These are phyloP conservation scores for Sogatella furcifera DNA, from an alignment of 1,140 invertebrate species.

Conservation along the genomic window DNA sequence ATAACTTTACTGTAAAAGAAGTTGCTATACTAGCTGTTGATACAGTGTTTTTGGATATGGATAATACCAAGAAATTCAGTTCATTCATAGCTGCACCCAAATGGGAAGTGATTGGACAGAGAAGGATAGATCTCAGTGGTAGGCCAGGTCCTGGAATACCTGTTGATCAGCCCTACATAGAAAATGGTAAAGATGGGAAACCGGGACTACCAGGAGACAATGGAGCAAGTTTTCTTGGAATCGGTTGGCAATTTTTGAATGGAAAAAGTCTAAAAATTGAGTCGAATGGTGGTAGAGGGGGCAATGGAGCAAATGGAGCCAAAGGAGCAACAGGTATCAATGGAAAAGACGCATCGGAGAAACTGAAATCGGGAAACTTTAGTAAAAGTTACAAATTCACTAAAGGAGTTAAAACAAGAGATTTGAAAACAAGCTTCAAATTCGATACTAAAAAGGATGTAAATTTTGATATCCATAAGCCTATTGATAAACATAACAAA, in stretches of 20 bases:
- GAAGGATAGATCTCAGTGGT: not conserved
- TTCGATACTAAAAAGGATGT: no score
- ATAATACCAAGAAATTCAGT: not conserved
- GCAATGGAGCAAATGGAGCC: not conserved
- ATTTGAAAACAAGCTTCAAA: no score
- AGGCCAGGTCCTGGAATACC: not conserved
- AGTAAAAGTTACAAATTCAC: not conserved
- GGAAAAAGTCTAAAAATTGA: not conserved
- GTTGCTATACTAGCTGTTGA: not conserved
- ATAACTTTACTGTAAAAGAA: not conserved
- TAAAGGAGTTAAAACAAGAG: no score
- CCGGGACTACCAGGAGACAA: not conserved
- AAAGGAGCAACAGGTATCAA: not conserved
- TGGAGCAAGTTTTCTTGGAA: not conserved
- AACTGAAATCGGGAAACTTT: not conserved
- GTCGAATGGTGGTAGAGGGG: not conserved
- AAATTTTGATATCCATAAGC: no score
- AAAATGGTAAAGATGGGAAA: not conserved
- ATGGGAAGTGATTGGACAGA: not conserved
- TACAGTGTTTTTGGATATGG: not conserved
- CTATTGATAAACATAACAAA: no score
- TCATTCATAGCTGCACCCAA: not conserved
- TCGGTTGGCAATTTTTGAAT: not conserved
- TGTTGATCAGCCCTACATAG: not conserved
- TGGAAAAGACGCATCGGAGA: not conserved